Conservation (phyloP, 37 sponge, comb jelly and placozoan species). For the Tethya wilhelma region DNA sequence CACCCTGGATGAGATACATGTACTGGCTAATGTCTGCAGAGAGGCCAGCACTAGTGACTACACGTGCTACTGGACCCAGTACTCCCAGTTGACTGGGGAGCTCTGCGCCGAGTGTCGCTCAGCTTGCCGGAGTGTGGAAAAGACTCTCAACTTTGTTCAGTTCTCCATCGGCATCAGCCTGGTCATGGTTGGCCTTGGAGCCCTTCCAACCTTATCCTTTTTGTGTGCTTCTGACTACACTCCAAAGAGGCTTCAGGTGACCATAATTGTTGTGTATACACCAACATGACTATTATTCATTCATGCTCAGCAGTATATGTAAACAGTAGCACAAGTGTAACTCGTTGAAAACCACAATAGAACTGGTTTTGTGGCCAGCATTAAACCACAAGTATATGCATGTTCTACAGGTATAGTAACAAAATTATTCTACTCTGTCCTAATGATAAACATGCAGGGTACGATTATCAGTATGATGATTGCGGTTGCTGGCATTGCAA, state of each 20-base stretch:
- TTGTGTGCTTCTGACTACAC: neutral
- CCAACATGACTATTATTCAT: neutral
- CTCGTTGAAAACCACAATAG: too few relatives aligned
- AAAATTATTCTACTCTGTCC: too few relatives aligned
- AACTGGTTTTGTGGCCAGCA: too few relatives aligned
- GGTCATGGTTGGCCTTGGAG: neutral
- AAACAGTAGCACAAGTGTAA: too few relatives aligned
- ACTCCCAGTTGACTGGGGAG: neutral
- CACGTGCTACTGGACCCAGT: neutral
- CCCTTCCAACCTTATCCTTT: neutral
- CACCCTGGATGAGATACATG: too few relatives aligned
- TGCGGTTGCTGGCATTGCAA: too few relatives aligned
- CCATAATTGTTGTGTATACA: neutral
- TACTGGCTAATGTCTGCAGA: neutral
- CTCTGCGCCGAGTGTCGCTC: neutral
- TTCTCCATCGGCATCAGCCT: neutral
- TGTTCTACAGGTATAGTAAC: too few relatives aligned
- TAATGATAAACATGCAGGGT: too few relatives aligned
- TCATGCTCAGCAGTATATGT: neutral
- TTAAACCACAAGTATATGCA: too few relatives aligned
- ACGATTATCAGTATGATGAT: too few relatives aligned
- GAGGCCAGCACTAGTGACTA: neutral
- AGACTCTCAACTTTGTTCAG: neutral
- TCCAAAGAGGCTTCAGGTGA: neutral
- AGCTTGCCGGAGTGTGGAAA: neutral